phyloP scores from a whole-genome alignment of 2,113 vertebrate species.

The Scolopax mira region DNA sequence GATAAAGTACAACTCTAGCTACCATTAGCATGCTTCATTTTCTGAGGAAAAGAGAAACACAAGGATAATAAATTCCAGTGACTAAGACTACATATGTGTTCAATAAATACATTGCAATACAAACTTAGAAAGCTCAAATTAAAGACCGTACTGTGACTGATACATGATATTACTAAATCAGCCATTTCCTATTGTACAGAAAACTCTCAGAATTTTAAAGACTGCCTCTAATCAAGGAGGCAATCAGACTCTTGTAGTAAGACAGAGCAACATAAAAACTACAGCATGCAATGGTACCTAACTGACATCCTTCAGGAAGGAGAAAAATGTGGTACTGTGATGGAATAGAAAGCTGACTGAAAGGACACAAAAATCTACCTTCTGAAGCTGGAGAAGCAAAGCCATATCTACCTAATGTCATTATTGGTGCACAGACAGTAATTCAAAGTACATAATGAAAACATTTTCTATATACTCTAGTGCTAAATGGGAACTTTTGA shows the following conservation, averaged over 20 bases:
- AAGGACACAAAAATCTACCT: background rate
- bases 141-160: background rate
- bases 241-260: background rate
- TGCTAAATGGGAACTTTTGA: background rate
- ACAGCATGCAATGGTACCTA: background rate
- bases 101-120: background rate
- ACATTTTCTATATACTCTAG: background rate
- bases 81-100: background rate
- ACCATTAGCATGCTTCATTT: background rate
- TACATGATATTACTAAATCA: background rate
- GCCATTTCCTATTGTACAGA: background rate
- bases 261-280: background rate
- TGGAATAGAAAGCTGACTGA: background rate
- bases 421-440: background rate
- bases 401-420: background rate
- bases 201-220: background rate
- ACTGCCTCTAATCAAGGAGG: background rate
- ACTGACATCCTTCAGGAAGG: background rate
- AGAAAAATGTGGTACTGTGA: background rate
- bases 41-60: background rate
- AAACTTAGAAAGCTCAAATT: background rate
- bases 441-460: background rate
- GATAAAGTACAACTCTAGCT: background rate
- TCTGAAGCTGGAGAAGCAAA: background rate
- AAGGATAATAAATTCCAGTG: background rate